A percentile compares a stretch with the other conserved stretches of the same genome.
Evolutionary conservation across 1,140 invertebrate species (phyloP).

Genomic region (Bombus sibiricus): DNA sequence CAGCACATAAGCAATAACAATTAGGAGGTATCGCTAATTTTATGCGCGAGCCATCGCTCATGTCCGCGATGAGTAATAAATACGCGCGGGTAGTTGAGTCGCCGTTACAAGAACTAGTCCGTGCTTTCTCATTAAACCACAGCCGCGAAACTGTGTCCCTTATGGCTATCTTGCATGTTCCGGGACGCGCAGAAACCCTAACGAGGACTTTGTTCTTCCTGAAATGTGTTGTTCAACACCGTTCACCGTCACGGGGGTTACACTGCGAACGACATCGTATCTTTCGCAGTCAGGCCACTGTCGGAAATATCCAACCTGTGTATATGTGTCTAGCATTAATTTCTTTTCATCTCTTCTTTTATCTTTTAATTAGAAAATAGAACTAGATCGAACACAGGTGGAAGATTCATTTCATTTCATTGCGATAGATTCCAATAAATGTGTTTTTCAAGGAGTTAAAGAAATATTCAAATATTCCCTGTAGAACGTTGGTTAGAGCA

Average conservation of each 20-base stretch:
- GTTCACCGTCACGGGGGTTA: conserved; percentile 57
- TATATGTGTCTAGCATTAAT: not conserved
- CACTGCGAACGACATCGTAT: conserved; percentile 14
- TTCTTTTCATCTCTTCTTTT: not conserved
- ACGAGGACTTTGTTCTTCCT: conserved; percentile 23
- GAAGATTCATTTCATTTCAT: not conserved
- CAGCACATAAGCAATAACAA: conserved; percentile 78
- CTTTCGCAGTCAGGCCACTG: not conserved
- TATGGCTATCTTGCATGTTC: conserved; percentile 10
- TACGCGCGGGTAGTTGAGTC: conserved; percentile 52
- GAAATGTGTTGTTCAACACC: conserved; percentile 44
- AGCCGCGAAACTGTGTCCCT: conserved; percentile 68
- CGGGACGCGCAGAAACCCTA: not conserved
- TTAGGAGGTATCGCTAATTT: conserved; percentile 79
- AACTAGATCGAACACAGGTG: not conserved
- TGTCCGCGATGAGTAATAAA: conserved; percentile 60
- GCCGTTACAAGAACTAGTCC: conserved; percentile 61
- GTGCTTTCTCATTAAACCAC: not conserved
- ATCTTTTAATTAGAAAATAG: not conserved
- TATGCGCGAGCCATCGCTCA: conserved; percentile 74
- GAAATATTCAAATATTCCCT: not conserved
- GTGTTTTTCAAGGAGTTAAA: not conserved
- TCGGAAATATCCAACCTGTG: not conserved
- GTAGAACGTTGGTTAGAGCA: not conserved
- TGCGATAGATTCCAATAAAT: not conserved